phyloP scores from a whole-genome alignment of 2,888 invertebrate species.

The Drosophila paracracens region DNA sequence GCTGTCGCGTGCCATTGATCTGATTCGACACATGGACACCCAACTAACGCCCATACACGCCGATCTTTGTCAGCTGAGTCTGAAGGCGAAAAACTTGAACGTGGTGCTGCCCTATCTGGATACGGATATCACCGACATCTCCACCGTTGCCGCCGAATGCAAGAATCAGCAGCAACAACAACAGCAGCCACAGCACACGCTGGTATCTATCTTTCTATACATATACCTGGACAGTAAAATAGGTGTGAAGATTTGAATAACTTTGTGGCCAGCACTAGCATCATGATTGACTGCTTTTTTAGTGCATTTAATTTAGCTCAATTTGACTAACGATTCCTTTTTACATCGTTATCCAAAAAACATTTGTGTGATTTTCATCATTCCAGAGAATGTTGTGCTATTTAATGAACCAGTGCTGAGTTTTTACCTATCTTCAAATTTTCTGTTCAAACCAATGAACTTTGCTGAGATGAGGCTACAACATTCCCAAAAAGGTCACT shows the following conservation, averaged over 20 bases:
- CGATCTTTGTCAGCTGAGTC: constrained; percentile 95
- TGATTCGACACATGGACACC: constrained; percentile 93
- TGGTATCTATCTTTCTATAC: constrained; percentile 29
- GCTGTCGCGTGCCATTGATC: constrained; percentile 93
- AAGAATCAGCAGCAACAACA: constrained; percentile 71
- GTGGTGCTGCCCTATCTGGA: constrained; percentile 95
- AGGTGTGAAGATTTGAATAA: background rate
- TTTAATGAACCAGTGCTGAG: background rate
- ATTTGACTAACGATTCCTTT: no score
- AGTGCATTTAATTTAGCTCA: background rate
- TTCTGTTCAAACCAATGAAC: background rate
- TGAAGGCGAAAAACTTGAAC: constrained; percentile 95
- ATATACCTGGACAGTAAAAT: background rate
- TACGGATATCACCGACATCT: constrained; percentile 95
- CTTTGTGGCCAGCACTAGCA: background rate
- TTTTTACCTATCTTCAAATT: background rate
- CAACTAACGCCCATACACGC: constrained; percentile 98
- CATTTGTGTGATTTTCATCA: background rate
- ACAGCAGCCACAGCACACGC: constrained; percentile 61
- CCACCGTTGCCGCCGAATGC: constrained; percentile 86
- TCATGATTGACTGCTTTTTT: background rate
- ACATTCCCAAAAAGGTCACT: background rate
- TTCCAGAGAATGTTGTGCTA: background rate
- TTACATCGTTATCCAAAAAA: background rate
- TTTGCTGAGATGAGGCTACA: background rate